These are phyloP conservation scores for Macrophya alboannulata DNA, from an alignment of 2,888 invertebrate species.

Conservation along the genomic window DNA sequence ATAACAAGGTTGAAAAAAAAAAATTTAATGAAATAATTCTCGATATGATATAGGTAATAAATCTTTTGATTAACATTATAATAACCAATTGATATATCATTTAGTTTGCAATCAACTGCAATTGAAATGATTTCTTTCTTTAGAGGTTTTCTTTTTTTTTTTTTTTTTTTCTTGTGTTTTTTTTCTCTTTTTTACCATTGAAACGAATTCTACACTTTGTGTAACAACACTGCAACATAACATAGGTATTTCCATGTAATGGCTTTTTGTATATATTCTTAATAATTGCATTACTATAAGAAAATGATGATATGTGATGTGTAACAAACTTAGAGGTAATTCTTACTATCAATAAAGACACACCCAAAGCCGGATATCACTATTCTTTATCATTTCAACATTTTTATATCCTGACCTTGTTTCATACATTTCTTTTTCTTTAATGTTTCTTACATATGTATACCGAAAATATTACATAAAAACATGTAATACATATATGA, in stretches of 20 bases:
- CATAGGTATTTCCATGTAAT: conserved; percentile 72
- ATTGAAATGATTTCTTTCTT: conserved; percentile 56
- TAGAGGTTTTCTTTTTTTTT: conserved; percentile 21
- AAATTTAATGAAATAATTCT: conserved; percentile 21
- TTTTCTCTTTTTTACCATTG: conserved; percentile 68
- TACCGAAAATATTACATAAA: not conserved
- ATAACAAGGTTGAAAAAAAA: not conserved
- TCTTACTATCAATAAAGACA: conserved; percentile 72
- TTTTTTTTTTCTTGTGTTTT: conserved; percentile 48
- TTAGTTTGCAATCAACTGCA: conserved; percentile 3
- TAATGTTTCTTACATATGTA: not conserved
- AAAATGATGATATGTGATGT: conserved; percentile 74
- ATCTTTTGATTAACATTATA: not conserved
- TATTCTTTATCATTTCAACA: not conserved
- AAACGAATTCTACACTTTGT: conserved; percentile 68
- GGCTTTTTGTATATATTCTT: conserved; percentile 80
- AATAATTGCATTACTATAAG: conserved; percentile 70
- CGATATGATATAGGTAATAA: conserved; percentile 3
- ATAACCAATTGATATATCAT: not conserved
- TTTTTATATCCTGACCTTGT: not conserved
- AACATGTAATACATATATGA: not conserved
- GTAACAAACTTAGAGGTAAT: conserved; percentile 75
- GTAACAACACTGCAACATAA: conserved; percentile 69
- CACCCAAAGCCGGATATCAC: conserved; percentile 51
- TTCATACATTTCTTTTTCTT: not conserved